Base-by-base conservation (phyloP, 2,797 vertebrate genomes). In the Gastrophryne carolinensis region DNA sequence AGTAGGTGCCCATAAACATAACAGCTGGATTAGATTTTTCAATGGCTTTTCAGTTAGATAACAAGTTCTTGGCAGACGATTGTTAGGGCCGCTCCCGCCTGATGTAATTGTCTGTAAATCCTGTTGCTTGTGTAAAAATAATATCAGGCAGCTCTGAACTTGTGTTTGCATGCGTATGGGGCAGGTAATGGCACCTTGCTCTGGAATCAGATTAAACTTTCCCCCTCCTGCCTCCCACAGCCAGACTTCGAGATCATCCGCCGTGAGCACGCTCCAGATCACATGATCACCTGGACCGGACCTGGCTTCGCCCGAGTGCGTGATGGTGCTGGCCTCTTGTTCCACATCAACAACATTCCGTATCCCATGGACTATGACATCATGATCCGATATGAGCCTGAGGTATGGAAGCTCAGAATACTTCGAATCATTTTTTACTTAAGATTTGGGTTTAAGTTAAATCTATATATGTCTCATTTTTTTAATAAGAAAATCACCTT, bases 281-380 rank as follows among this genome's bases (percentile, higher is more conserved):
- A 86, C 76, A 90, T 90, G 89, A 85, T 92, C 79, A 92, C 92
- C 0, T 95, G 93, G 94, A 93, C 92, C 0, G 94, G 94, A 21
- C 87, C 80, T 0, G 93, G 94, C 2, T 97, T 97, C 0, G 87
- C 91, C 26, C 89, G 89, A 0, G 88, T 97, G 73, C 90, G 92
- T 70, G 93, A 95, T 0, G 92, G 93, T 0, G 94, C 94, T 2
- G 95, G 94, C 5, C 86, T 98, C 61, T 89, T 91, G 56, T 95
- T 97, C 81, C 88, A 24, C 0, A 80, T 95, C 0, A 85, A 91
- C 73, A 82, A 92, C 70, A 88, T 97, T 73, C 92, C 93, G n/a
- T 90, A 86, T 32, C 88, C 92, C 61, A 94, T 95, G 93, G 94
- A 95, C 61, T 97, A 95, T 1, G 89, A 95, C 83, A 90, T 97